Base-by-base conservation (phyloP, 2,113 vertebrate genomes). In the Globicephala melas region DNA sequence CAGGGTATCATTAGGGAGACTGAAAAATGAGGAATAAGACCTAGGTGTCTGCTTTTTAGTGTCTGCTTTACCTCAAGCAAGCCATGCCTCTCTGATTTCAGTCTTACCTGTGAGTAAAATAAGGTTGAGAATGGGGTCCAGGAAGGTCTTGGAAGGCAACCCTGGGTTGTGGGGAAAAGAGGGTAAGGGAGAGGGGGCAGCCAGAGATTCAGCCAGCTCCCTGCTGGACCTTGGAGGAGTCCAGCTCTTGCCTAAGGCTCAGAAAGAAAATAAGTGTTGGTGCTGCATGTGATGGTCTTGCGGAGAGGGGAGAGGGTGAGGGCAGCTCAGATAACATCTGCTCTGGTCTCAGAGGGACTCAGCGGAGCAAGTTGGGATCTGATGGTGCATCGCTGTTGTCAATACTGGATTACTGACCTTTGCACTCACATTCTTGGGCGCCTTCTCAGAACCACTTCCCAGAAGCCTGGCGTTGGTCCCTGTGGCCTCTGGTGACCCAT, bases 341-440 rank as follows among this genome's bases (percentile, higher is more conserved):
- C 18, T 4, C 10, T 84, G 79, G 13, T 63, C 36, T 86, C 36
- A 80, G 55, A 84, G 62, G 86, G 68, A 50, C 25, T 83, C 26
- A 9, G 10, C 80, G 88, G 70, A 65, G n/a, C 62, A 36, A 33
- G 25, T 9, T 17, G 47, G 89, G 74, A 31, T 71, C 4, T 0
- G 12, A 21, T 5, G 33, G 26, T 60, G 12, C 3, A 67, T 21
- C 2, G 3, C n/a, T 58, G 18, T 70, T 68, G 63, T 85, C 53
- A 31, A 38, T 58, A 67, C 55, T 25, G 33, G 55, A 15, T 85
- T 89, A 97, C 97, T 97, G 82, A 97, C 97, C 95, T 98, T 96
- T 94, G 83, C 96, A 98, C 26, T 84, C 93, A 73, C 98, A 98
- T 60, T 95, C 91, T 83, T 91, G 95, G 81, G 50, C 0, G 0